Evolutionary conservation across 2,888 invertebrate genomes (phyloP).

Genomic region (Lepetodrilus schrolli): DNA sequence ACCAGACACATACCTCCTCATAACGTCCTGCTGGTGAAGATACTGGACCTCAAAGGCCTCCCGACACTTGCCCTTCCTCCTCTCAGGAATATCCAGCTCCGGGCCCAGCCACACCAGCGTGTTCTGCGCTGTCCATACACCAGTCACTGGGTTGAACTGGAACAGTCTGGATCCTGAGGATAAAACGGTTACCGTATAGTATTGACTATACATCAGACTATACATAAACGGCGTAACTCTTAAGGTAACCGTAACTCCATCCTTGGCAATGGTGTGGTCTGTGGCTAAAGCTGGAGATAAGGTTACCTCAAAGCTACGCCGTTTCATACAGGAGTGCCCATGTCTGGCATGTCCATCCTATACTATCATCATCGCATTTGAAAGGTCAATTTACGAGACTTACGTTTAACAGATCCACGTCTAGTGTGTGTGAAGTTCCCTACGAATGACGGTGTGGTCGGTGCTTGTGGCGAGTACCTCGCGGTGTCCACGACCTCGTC

Average conservation of each 20-base stretch:
- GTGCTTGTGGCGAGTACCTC: background rate
- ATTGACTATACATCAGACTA: too few species aligned
- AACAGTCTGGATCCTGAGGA: slow-evolving; percentile 35
- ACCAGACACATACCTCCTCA: slow-evolving; percentile 41
- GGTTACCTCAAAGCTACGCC: too few species aligned
- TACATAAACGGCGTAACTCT: too few species aligned
- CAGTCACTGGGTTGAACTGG: slow-evolving; percentile 42
- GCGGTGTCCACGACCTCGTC: slow-evolving; percentile 3
- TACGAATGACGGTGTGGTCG: background rate
- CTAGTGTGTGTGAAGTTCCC: slow-evolving; percentile 9
- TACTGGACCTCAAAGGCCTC: slow-evolving; percentile 38
- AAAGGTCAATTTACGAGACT: too few species aligned
- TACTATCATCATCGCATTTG: too few species aligned
- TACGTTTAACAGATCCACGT: slow-evolving; percentile 10
- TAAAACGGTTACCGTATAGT: background rate
- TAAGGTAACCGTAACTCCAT: too few species aligned
- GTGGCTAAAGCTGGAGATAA: too few species aligned
- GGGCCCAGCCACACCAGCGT: slow-evolving; percentile 36
- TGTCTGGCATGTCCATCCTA: too few species aligned
- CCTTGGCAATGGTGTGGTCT: too few species aligned
- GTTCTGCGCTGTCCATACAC: slow-evolving; percentile 38
- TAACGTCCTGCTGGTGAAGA: slow-evolving; percentile 42
- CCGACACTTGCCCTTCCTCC: slow-evolving; percentile 36
- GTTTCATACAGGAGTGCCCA: too few species aligned
- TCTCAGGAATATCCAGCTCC: slow-evolving; percentile 18